These are phyloP conservation scores for Pseudococcus viburni DNA, from an alignment of 2,888 invertebrate genomes.

Conservation along the genomic window DNA sequence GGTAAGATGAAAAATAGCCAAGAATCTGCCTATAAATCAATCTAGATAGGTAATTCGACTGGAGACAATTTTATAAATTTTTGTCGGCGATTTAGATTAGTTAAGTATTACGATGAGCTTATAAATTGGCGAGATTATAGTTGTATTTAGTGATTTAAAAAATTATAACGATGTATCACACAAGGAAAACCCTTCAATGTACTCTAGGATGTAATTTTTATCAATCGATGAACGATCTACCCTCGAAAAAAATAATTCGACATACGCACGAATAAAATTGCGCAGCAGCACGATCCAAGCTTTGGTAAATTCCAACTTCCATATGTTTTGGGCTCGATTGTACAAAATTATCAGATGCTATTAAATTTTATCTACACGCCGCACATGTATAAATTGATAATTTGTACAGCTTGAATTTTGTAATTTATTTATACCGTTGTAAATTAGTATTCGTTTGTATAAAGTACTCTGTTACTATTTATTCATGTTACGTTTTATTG, in stretches of 20 bases:
- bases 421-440: conserved; percentile 47
- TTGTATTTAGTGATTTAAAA: background rate
- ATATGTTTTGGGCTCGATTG: background rate
- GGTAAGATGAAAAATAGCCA: too few species aligned
- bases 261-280: background rate
- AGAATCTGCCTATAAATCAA: background rate
- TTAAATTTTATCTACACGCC: conserved; percentile 5
- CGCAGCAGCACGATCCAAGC: background rate
- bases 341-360: background rate
- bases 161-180: background rate
- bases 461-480: conserved; percentile 35
- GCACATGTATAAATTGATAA: conserved; percentile 45
- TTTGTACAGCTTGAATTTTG: conserved; percentile 54
- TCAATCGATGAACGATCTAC: background rate
- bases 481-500: conserved; percentile 20
- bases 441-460: conserved; percentile 48
- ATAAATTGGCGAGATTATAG: conserved; percentile 22
- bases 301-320: background rate
- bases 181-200: conserved; percentile 8
- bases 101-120: conserved; percentile 28
- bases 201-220: background rate
- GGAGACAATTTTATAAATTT: background rate
- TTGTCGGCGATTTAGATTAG: conserved; percentile 20
- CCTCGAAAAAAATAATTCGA: background rate
- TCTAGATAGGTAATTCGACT: background rate